Base-by-base conservation (phyloP, 2,888 invertebrate genomes). In the Acleris holmiana region DNA sequence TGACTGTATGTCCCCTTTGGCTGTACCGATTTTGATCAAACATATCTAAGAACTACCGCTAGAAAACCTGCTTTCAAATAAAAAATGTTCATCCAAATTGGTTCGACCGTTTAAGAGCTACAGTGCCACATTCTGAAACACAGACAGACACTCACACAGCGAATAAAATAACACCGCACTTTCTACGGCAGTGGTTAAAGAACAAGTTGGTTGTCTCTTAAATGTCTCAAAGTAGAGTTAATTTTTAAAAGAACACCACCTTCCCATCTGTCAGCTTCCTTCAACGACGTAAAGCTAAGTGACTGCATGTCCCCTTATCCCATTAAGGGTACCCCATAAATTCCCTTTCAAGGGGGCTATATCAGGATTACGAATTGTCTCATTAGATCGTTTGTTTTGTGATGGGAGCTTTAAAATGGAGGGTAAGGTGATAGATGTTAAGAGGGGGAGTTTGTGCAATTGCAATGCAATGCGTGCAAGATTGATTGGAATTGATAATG, bases 261-360 rank as follows among this genome's bases (percentile, higher is more conserved):
- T 35, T 35, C 13, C 35, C 35, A 35, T 35, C 35, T 35, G 8
- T 35, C 35, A 13, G 35, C 4, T 35, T 13, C 35, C n/a, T 44
- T 44, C 17, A 44, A 6, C 44, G n/a, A 44, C 44, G 17, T 1
- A 17, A n/a, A 64, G 44, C 61, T 70, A 67, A 67, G 68, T 53
- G 63, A 61, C 66, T 65, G 66, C 68, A 61, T 35, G 35, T 58
- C 64, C 66, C 69, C 69, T 69, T 67, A 68, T 68, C 68, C 68
- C 68, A 73, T 73, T 71, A 69, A 65, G 67, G 66, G 54, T 49
- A 65, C 68, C 68, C 49, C 69, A 73, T 73, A 71, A 72, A 72
- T 72, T 70, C 68, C 66, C 68, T 71, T 67, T 71, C 67, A 61
- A 69, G 59, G 48, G 48, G 54, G 51, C 63, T 65, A 58, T 44